Base-by-base conservation (phyloP, 2,888 invertebrate species). In the Chymomyza procnemis region DNA sequence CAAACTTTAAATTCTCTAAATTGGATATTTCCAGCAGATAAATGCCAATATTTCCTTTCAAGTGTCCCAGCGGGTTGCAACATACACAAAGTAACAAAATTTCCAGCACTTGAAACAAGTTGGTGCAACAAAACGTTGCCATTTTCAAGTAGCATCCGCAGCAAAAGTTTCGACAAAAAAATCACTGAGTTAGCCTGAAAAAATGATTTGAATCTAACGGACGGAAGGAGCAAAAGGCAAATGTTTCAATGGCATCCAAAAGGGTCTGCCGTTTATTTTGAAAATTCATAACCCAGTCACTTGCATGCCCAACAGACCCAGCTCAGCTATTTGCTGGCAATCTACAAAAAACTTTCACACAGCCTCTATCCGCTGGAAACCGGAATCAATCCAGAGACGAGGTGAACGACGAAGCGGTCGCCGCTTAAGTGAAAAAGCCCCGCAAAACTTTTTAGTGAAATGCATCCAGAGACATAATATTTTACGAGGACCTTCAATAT, bases 381-480 rank as follows among this genome's bases (percentile, higher is more conserved):
- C 34, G 12, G 12, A 41, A 41, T 41, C 34, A 41, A 41, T 41
- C 21, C 54, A 21, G 3, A 5, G 54, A 4, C 1, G 6, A 19
- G 2, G 54, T 22, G 22, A 18, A 21, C 21, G 22, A 9, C 52
- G 18, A 52, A 16, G 52, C 19, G 19, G 54, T 6, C 21, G 54
- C 54, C 21, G 54, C 54, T 54, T 72, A 76, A 79, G 73, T 71
- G 73, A 77, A 80, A 82, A 84, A 66, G 80, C 69, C 69, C 64
- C 46, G 56, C 64, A 66, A 78, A 85, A 83, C 69, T 85, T 85
- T 69, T 70, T 80, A 70, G 52, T 67, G 64, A 84, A 71, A 70
- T 75, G 75, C 76, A 76, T 64, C 54, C 64, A 64, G 67, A 65
- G 66, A 85, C 82, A 81, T 75, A 68, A 83, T 74, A 77, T 76